Base-by-base conservation (phyloP, 2,888 invertebrate genomes). In the Beris morrisii region DNA sequence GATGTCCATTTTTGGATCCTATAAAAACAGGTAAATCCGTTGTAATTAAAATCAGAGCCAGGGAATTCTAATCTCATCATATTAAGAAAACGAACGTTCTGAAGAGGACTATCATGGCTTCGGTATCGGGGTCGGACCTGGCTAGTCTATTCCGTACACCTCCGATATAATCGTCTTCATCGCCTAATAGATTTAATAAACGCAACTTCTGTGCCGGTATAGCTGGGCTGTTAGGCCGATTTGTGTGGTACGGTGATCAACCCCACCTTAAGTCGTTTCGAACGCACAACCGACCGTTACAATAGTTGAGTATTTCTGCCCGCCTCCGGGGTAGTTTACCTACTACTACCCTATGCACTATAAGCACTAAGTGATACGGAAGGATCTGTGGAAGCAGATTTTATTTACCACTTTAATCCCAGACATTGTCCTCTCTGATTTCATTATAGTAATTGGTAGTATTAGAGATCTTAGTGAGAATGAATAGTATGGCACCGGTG, bases 141-240 rank as follows among this genome's bases (percentile, higher is more conserved):
- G 22, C 22, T 22, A 22, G 22, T 12, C 13, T 22, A 12, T 11
- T 7, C 43, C 38, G n/a, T 12, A 5, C 46, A 6, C 45, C 30
- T 56, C 9, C 45, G 22, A 45, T 46, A 28, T 45, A 45, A 58
- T 58, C 45, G 58, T 56, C 44, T 44, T 44, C 56, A 56, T 58
- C 58, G 46, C 30, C 58, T 45, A 58, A 58, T 58, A 45, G 58
- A 58, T 13, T 58, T 58, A 58, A 58, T 58, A 58, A 58, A 54
- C 54, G 31, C 4, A 31, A 54, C 31, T 54, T n/a, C 32, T 31
- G 22, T 22, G 22, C 22, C 22, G 22, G 22, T 22, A n/a, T 22
- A 15, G 15, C 30, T 56, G 56, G 38, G 13, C 43, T 38, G 46
- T 5, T 45, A 28, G 3, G 22, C 5, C 13, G 11, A 15, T 45